Evolutionary conservation across 2,888 invertebrate species (phyloP).

Genomic region (Callinectes sapidus): DNA sequence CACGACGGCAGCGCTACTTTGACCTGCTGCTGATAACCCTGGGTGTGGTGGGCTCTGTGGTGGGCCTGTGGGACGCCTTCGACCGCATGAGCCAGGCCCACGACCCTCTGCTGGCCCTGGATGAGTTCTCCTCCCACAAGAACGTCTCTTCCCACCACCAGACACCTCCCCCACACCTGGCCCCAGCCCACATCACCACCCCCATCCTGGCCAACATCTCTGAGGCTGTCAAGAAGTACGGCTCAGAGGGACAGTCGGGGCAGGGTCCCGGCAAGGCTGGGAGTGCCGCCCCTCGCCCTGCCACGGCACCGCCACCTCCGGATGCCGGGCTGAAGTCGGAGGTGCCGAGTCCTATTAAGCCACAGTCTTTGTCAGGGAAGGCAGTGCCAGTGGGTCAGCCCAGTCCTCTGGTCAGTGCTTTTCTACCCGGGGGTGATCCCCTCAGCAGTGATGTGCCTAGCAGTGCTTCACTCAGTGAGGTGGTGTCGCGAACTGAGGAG

Average conservation of each 20-base stretch:
- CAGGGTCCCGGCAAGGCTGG: background rate
- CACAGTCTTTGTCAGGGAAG: too few species aligned
- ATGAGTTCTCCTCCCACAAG: slow-evolving; percentile 61
- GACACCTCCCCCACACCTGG: background rate
- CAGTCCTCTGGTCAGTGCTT: background rate
- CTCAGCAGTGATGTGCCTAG: background rate
- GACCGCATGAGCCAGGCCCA: slow-evolving; percentile 65
- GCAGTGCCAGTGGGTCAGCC: background rate
- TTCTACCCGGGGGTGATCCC: background rate
- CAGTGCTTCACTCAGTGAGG: background rate
- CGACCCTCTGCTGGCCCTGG: slow-evolving; percentile 49
- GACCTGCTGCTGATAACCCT: slow-evolving; percentile 73
- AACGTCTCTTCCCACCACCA: slow-evolving; percentile 18
- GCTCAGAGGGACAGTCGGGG: background rate
- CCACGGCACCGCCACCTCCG: background rate
- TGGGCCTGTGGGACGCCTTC: slow-evolving; percentile 73
- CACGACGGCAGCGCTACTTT: slow-evolving; percentile 71
- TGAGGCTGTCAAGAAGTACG: background rate
- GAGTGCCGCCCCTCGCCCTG: background rate
- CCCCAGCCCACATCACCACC: background rate
- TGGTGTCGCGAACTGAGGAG: background rate
- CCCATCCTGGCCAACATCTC: background rate
- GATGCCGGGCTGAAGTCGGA: background rate
- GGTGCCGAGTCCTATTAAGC: background rate
- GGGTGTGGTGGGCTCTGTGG: slow-evolving; percentile 73